Conservation (phyloP, 2,797 vertebrate species). For the Sebastes nivosus region DNA sequence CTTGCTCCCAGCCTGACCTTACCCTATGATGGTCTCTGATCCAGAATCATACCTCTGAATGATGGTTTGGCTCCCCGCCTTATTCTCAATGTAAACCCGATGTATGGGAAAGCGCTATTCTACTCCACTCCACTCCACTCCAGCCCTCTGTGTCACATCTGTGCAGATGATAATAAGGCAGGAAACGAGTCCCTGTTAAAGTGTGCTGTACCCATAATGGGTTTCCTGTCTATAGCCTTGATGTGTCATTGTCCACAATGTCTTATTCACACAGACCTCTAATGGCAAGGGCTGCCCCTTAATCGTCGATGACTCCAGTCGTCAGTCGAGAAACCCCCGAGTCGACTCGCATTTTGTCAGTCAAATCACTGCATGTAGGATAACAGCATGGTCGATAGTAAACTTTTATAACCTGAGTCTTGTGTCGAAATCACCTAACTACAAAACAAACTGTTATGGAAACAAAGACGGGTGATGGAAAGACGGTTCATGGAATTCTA, state of each 20-base stretch:
- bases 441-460: background rate
- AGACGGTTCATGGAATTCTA: background rate
- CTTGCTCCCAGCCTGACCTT: background rate
- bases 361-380: background rate
- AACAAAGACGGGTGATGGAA: background rate
- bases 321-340: background rate
- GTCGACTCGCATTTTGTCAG: background rate
- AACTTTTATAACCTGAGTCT: background rate
- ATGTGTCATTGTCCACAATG: constrained; percentile 12
- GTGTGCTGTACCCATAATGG: constrained; percentile 11
- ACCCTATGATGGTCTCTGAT: background rate
- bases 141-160: constrained; percentile 20
- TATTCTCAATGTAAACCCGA: background rate
- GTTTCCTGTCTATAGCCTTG: constrained; percentile 17
- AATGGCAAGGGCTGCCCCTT: background rate
- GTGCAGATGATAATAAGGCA: constrained; percentile 21
- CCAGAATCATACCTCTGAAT: background rate
- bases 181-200: constrained; percentile 29
- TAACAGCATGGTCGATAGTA: background rate
- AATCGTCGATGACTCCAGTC: background rate
- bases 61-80: background rate
- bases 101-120: background rate
- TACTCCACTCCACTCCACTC: background rate
- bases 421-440: background rate
- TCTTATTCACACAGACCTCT: constrained; percentile 1